phyloP scores from a whole-genome alignment of 2,113 vertebrate genomes.

The Ammodramus savannarum region DNA sequence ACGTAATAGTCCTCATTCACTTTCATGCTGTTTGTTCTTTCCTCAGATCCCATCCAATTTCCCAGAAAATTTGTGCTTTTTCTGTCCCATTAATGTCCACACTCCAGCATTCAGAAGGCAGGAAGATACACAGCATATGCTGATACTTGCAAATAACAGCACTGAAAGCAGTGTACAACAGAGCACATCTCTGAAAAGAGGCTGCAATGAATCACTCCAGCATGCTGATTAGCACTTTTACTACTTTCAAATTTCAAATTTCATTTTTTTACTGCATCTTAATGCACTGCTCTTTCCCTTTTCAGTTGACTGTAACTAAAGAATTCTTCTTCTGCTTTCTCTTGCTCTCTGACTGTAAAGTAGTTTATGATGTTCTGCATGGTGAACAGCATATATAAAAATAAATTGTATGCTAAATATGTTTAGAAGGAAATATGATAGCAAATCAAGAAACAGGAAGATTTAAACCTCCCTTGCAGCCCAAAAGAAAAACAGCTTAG shows the following conservation, averaged over 20 bases:
- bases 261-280: slow-evolving; percentile 17
- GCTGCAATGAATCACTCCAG: slow-evolving; percentile 21
- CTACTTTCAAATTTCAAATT: slow-evolving; percentile 31
- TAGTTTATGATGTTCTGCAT: slow-evolving; percentile 8
- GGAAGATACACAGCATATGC: background rate
- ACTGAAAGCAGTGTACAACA: background rate
- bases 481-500: background rate
- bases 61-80: background rate
- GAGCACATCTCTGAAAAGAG: background rate
- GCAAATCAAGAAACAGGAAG: slow-evolving; percentile 9
- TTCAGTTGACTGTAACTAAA: slow-evolving; percentile 3
- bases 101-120: background rate
- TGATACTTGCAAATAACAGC: slow-evolving; percentile 6
- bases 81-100: background rate
- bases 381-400: slow-evolving; percentile 14
- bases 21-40: background rate
- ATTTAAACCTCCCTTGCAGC: background rate
- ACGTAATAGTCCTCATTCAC: background rate
- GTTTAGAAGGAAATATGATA: background rate
- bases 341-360: slow-evolving; percentile 1
- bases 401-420: slow-evolving; percentile 33
- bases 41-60: background rate
- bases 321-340: slow-evolving; percentile 21
- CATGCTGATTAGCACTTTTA: slow-evolving; percentile 32
- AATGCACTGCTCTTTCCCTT: slow-evolving; percentile 1